Base-by-base conservation (phyloP, 1,140 invertebrate genomes). In the Metaphire vulgaris region DNA sequence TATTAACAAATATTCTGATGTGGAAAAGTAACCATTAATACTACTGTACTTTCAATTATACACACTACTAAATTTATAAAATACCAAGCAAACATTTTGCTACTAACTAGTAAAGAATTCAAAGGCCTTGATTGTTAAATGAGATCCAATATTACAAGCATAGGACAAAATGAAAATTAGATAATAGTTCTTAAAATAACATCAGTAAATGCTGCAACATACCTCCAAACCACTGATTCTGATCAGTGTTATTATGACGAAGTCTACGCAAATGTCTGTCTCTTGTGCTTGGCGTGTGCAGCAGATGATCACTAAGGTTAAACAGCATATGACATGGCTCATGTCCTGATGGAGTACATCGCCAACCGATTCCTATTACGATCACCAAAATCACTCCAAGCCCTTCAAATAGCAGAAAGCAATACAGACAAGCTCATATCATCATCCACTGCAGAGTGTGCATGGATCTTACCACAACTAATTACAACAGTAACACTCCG, bases 301-400 rank as follows among this genome's bases (percentile, higher is more conserved):
- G 21, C 41, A 56, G 21, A 56, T 56, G 41, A 56, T 82, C 80
- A 28, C 85, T 83, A 21, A 86, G 80, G 71, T 80, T 80, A 80
- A 86, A 84, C 28, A 86, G 79, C 1, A 83, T 81, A 78, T 86
- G 85, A 26, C 85, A 79, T 0, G 83, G 84, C 78, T 86, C 84
- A 77, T 85, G 83, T 69, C 82, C 83, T 30, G 80, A 74, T 0
- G 85, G 85, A 41, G 84, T 85, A 76, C 83, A 85, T 74, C 82
- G 82, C 85, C 85, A 86, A 0, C 83, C 84, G 30, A 86, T 81
- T 28, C 79, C 80, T n/a, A 86, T 84, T 1, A 85, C 83, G 12
- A 84, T 81, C 0, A 86, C 82, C 29, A 86, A 79, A 26, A 86
- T 72, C 21, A 86, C 81, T 41, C 85, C 85, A 21, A 86, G 80